These are phyloP conservation scores for Neuroscelio doddi DNA, from an alignment of 2,888 invertebrate genomes.

Conservation along the genomic window DNA sequence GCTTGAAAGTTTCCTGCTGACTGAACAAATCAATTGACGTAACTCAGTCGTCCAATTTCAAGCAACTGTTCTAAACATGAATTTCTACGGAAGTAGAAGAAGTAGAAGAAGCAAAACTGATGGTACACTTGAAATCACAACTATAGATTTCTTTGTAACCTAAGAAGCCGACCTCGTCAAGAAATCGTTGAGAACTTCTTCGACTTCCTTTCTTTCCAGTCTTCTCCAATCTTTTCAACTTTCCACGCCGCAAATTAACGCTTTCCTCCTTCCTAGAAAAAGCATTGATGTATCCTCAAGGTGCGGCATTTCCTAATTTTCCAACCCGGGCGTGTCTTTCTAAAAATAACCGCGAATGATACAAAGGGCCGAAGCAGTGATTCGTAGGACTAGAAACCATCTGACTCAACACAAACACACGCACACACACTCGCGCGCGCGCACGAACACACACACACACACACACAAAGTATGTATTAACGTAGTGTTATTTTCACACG, in stretches of 20 bases:
- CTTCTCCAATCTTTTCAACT: constrained; percentile 21
- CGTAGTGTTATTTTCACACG: constrained; percentile 59
- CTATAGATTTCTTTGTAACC: constrained; percentile 12
- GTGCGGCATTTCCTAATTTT: constrained; percentile 28
- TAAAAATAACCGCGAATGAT: constrained; percentile 18
- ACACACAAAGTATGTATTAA: no score
- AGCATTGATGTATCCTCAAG: constrained; percentile 41
- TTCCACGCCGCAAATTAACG: constrained; percentile 29
- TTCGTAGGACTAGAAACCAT: constrained; percentile 5
- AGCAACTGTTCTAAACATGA: no score
- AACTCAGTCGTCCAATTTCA: constrained; percentile 4
- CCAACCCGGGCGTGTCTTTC: constrained; percentile 25
- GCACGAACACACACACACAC: no score
- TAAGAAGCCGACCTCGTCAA: constrained; percentile 5
- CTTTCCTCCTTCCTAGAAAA: constrained; percentile 10
- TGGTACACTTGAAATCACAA: constrained; percentile 8
- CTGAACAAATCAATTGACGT: no score
- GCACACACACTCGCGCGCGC: no score
- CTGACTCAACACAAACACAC: constrained; percentile 2
- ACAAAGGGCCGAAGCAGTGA: constrained; percentile 24
- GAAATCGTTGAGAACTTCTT: constrained; percentile 17
- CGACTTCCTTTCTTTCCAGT: constrained; percentile 13
- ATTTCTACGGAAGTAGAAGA: not conserved
- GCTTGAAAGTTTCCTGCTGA: no score
- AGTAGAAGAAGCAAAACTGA: no score